Base-by-base conservation (phyloP, 2,888 invertebrate species). In the Nomada ruficornis region DNA sequence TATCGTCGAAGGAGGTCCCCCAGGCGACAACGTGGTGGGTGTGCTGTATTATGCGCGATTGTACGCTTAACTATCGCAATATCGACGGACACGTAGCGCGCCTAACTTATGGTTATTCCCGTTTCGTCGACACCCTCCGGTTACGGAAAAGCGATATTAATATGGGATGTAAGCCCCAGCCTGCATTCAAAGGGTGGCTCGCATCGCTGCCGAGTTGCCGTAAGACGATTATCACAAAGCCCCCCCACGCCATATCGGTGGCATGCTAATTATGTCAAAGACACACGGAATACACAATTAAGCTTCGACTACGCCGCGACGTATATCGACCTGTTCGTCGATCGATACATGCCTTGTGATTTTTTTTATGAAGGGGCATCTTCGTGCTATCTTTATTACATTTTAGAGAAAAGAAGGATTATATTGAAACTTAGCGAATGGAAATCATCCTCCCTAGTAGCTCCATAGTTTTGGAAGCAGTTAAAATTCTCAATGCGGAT, bases 61-160 rank as follows among this genome's bases (percentile, higher is more conserved):
- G 77, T 62, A 75, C 65, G 84, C 75, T 86, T 82, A 86, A 88
- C 86, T 86, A 85, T 87, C 70, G 87, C 80, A 87, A 87, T 87
- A 87, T 87, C 87, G 88, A 87, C 81, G 87, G 79, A 82, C 88
- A 85, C 76, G 77, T 74, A 74, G 80, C 59, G 69, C 77, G 72
- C 70, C 77, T 87, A 83, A 87, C 85, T 86, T 85, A 85, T 76
- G 77, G 83, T 79, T 87, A 87, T 87, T 85, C 82, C 78, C 67
- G 80, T 80, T 78, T 71, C 87, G 85, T 80, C 81, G 76, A 50
- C 55, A 78, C 79, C 77, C 72, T 74, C 64, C 70, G 42, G 71
- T 69, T 77, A 71, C 62, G 77, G 81, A 77, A 82, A 85, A 83
- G 82, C 80, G 75, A 87, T 83, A 87, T 87, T 87, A 87, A 87